Base-by-base conservation (phyloP, 2,888 invertebrate genomes). In the Chironomus riparius region DNA sequence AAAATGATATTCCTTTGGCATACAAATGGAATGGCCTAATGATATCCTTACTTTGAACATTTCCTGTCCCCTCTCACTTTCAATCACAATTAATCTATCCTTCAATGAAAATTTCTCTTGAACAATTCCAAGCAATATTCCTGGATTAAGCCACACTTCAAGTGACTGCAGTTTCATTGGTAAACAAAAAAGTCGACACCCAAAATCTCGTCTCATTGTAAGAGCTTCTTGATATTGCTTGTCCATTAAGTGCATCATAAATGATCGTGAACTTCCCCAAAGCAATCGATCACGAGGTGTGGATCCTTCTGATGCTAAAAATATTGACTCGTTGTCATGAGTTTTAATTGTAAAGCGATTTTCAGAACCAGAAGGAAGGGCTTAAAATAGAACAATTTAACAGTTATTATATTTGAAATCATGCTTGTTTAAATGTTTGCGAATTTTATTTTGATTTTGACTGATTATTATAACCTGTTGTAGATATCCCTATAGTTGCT, bases 221-320 rank as follows among this genome's bases (percentile, higher is more conserved):
- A 96, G 87, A 0, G 94, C 92, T 82, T 93, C 93, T 80, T 92
- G 92, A 78, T 92, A 89, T n/a, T 90, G 89, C 81, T 89, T 91
- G 83, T 97, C 96, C 78, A 92, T 88, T 0, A 97, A 84, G 80
- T 90, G 91, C 87, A 97, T 90, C 78, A 87, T 86, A 82, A 94
- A 94, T 0, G 91, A 88, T 22, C 95, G 86, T 0, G 88, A 86
- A 0, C 89, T 87, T 4, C 94, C 93, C 82, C 92, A 92, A 70
- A 91, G 85, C 77, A 90, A 87, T 72, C 94, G 85, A 80, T 89
- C 87, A 5, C 86, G 87, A 0, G 86, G 82, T 1, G 85, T 86
- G 0, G 92, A 91, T 3, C 85, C 86, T 81, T 93, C 92, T 50
- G 87, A 88, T 12, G 90, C 92, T 62, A 91, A 87, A 82, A 90